These are phyloP conservation scores for Urocolius indicus DNA, from an alignment of 2,113 vertebrate genomes.

Conservation along the genomic window DNA sequence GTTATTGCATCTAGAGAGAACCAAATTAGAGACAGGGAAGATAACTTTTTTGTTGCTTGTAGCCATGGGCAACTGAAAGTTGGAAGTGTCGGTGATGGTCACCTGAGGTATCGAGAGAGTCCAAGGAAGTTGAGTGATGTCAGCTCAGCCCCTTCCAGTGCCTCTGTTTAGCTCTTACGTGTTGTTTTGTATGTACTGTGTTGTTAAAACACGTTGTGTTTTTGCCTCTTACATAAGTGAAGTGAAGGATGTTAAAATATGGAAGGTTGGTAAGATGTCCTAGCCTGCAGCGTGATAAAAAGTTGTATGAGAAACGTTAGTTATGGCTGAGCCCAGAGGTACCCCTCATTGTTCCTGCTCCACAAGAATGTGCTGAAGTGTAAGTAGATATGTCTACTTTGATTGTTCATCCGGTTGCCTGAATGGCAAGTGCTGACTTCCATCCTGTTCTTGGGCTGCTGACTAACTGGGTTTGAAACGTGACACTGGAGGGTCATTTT, in stretches of 20 bases:
- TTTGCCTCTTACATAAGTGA: background rate
- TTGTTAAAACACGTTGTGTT: background rate
- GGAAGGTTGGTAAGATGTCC: background rate
- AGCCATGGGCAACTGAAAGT: background rate
- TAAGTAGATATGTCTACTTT: constrained; percentile 19
- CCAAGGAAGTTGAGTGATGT: background rate
- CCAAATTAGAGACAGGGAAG: background rate
- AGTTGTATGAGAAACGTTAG: background rate
- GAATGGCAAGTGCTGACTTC: constrained; percentile 9
- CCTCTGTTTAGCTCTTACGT: background rate
- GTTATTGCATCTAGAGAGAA: background rate
- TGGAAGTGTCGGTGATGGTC: background rate
- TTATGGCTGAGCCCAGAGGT: background rate
- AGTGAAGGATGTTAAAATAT: background rate
- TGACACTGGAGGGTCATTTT: background rate
- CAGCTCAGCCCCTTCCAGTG: background rate
- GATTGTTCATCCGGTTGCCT: constrained; percentile 32
- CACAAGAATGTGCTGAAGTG: background rate
- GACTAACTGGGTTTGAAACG: background rate
- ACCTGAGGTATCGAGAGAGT: background rate
- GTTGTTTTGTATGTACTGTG: background rate
- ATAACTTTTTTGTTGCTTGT: background rate
- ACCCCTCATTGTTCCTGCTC: background rate
- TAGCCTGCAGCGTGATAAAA: background rate
- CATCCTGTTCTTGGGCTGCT: background rate